Percentiles rank a stretch among this genome's conserved stretches.
Conservation (phyloP, 2,113 vertebrate genomes). For the Poicephalus gulielmi region DNA sequence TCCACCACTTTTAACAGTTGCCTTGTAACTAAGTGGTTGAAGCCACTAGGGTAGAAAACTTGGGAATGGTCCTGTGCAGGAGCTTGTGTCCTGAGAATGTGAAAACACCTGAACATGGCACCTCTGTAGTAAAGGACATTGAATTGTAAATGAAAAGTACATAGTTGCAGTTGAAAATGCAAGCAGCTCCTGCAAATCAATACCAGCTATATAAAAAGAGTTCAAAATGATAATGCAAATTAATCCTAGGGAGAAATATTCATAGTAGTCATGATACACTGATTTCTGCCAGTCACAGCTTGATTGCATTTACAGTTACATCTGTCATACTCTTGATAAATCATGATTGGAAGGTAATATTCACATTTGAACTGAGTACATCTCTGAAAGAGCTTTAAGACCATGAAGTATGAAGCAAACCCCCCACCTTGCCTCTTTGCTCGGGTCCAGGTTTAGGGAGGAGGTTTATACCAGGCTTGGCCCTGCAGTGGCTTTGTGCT, state of each 20-base stretch:
- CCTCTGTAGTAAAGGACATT: background rate
- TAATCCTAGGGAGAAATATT: background rate
- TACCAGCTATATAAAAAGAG: background rate
- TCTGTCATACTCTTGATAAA: background rate
- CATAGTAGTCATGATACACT: background rate
- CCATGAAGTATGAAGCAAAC: background rate
- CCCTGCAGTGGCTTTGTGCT: background rate
- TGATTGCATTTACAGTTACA: background rate
- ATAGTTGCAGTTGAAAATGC: background rate
- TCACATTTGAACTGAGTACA: background rate
- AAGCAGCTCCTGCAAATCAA: slow-evolving; percentile 1
- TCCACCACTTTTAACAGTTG: background rate
- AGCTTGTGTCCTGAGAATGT: background rate
- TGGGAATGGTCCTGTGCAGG: background rate
- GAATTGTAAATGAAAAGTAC: background rate
- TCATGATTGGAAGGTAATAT: accelerated
- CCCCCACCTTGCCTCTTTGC: accelerated
- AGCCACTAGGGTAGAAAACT: background rate
- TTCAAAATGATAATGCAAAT: background rate
- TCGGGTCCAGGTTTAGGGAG: background rate
- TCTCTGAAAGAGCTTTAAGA: background rate
- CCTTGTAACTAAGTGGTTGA: background rate
- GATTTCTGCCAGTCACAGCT: background rate
- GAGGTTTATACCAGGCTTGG: background rate
- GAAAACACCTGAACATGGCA: background rate